These are phyloP conservation scores for Willisornis vidua DNA, from an alignment of 2,113 vertebrate species.

Conservation along the genomic window DNA sequence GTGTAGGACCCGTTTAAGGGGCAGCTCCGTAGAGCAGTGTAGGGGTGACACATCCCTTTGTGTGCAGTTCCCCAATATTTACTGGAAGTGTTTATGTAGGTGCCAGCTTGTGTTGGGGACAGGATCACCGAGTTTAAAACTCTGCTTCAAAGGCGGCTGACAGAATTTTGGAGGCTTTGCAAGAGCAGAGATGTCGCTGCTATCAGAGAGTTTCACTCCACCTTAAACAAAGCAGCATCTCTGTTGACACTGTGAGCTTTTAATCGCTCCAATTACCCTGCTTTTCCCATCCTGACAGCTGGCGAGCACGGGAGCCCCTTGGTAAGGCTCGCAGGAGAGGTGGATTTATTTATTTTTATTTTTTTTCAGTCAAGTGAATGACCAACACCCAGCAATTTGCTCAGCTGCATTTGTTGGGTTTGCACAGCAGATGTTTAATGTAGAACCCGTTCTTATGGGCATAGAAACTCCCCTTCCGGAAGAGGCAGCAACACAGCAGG, in stretches of 20 bases:
- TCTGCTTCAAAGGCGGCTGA: neutral
- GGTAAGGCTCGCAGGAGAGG: neutral
- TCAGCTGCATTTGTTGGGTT: slow-evolving; percentile 18
- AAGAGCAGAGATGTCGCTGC: neutral
- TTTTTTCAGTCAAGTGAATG: neutral
- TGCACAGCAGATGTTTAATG: slow-evolving; percentile 4
- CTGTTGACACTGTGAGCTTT: slow-evolving; percentile 27
- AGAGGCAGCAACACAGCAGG: neutral
- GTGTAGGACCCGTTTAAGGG: neutral
- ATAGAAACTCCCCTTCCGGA: neutral
- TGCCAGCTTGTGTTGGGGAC: neutral
- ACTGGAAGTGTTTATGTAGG: neutral
- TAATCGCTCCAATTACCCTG: slow-evolving; percentile 59
- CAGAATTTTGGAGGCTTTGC: neutral
- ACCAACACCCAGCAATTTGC: slow-evolving; percentile 19
- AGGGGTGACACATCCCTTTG: neutral
- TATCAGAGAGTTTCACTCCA: neutral
- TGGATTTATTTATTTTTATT: neutral
- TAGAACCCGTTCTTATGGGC: neutral
- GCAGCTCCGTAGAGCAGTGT: neutral
- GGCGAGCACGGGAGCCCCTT: neutral
- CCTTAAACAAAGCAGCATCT: slow-evolving; percentile 21
- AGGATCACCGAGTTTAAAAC: neutral
- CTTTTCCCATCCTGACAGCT: slow-evolving; percentile 44
- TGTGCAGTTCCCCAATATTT: neutral